Base-by-base conservation (phyloP, 2,113 vertebrate genomes). In the Engraulis encrasicolus region DNA sequence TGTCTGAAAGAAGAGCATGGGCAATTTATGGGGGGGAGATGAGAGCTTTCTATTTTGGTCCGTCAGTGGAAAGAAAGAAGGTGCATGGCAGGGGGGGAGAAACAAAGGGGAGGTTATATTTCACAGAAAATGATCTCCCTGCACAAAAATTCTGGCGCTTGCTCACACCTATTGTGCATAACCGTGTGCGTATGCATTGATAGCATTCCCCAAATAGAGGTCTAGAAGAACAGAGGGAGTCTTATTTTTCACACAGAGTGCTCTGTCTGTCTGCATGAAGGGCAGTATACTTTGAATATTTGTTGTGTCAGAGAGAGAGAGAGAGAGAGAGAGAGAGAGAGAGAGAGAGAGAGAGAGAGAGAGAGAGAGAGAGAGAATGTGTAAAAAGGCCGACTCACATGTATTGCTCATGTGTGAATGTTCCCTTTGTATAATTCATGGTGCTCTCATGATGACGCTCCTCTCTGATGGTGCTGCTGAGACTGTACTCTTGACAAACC, bases 41-140 rank as follows among this genome's bases (percentile, higher is more conserved):
- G 84, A 89, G 87, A 91, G 85, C 83, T 84, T 90, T 93, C 93
- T 95, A 95, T 95, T 95, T 93, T 84, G 90, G 94, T 94, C 93
- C 83, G 74, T 83, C 83, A 50, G 82, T 89, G 88, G 87, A 92
- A 92, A 91, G 89, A 92, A 92, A 89, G 87, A 85, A 86, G 87
- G 85, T 66, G 86, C 50, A 83, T 84, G 82, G 58, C 78, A 82
- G 85, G 23, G 85, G 81, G 71, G 31, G 27, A 54, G 49, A 88
- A 85, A 88, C 85, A 86, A 80, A 82, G 79, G 83, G 83, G 17
- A 89, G 83, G 89, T 91, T 87, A 87, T 91, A 85, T 88, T 92
- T 90, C 88, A 91, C 82, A 87, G 79, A 1, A 86, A 89, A 82
- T 85, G 87, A 83, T 86, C 79, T 81, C 78, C 86, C 40, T 74